Conservation (phyloP, 2,797 vertebrate species). For the Mergus octosetaceus region DNA sequence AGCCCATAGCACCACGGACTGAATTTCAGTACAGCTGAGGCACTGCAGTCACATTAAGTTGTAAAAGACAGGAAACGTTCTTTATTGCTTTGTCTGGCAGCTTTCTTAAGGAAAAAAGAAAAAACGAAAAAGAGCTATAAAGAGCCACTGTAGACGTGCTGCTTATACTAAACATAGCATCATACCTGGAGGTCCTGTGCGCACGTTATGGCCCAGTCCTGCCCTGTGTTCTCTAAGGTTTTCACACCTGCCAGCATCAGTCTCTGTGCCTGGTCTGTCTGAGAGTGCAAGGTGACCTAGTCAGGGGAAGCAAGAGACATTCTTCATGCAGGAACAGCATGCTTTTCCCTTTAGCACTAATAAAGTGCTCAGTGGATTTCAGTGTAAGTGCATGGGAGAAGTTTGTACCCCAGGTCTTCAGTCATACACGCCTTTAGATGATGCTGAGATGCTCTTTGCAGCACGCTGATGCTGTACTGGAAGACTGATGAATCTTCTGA, state of each 20-base stretch:
- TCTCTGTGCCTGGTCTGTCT: not conserved
- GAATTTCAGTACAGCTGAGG: not conserved
- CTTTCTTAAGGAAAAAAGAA: not conserved
- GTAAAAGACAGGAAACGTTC: not conserved
- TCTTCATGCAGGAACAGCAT: not conserved
- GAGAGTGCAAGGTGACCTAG: accelerated
- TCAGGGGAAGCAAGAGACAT: not conserved
- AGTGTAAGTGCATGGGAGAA: not conserved
- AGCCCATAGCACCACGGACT: accelerated
- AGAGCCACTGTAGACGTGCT: not conserved
- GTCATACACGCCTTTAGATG: accelerated
- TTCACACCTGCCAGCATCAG: accelerated
- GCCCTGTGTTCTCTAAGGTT: not conserved
- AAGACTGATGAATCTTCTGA: not conserved
- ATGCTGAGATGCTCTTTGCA: not conserved
- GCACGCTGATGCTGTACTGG: not conserved
- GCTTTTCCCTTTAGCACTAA: not conserved
- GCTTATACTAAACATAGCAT: not conserved
- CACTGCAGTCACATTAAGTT: not conserved
- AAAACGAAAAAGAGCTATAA: not conserved
- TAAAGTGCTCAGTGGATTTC: not conserved
- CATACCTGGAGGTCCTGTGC: not conserved
- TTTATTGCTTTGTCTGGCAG: not conserved
- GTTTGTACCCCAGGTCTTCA: not conserved
- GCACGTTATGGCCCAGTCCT: not conserved